Evolutionary conservation across 2,888 invertebrate genomes (phyloP).

Genomic region (Erebia aethiops): DNA sequence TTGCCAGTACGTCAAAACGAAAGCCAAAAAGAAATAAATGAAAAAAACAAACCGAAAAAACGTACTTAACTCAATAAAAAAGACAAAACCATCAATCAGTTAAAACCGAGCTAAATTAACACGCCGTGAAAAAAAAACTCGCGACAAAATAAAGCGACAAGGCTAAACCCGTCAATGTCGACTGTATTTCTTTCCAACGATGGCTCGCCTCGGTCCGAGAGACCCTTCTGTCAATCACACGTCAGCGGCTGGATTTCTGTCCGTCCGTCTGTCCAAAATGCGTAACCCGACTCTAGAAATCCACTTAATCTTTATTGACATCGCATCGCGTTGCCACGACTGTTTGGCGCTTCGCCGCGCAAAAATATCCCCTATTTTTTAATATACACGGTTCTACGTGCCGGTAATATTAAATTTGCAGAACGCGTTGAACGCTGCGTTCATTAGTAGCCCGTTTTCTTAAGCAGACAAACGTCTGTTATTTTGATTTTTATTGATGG

Average conservation of each 20-base stretch:
- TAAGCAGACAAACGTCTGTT: constrained; percentile 63
- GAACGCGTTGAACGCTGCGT: constrained; percentile 46
- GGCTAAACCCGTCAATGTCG: constrained; percentile 34
- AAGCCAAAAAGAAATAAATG: constrained; percentile 14
- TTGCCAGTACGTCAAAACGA: not conserved
- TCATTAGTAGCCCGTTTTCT: constrained; percentile 67
- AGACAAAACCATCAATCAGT: constrained; percentile 17
- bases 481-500: constrained; percentile 57
- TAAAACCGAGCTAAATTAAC: constrained; percentile 18
- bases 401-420: constrained; percentile 40
- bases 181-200: constrained; percentile 34
- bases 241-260: constrained; percentile 51
- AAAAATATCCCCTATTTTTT: constrained; percentile 40
- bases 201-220: constrained; percentile 40
- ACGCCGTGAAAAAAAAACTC: constrained; percentile 13
- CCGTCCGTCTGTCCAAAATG: constrained; percentile 48
- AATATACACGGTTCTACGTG: constrained; percentile 29
- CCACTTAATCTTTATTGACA: constrained; percentile 56
- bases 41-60: constrained; percentile 13
- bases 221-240: constrained; percentile 49
- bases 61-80: constrained; percentile 4
- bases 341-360: not conserved
- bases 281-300: constrained; percentile 53
- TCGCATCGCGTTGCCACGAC: constrained; percentile 39
- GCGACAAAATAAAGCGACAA: constrained; percentile 30